A percentile compares a stretch with the other conserved stretches of the same genome.
Evolutionary conservation across 1,140 invertebrate genomes (phyloP).

Genomic region (Orchestia grillus): DNA sequence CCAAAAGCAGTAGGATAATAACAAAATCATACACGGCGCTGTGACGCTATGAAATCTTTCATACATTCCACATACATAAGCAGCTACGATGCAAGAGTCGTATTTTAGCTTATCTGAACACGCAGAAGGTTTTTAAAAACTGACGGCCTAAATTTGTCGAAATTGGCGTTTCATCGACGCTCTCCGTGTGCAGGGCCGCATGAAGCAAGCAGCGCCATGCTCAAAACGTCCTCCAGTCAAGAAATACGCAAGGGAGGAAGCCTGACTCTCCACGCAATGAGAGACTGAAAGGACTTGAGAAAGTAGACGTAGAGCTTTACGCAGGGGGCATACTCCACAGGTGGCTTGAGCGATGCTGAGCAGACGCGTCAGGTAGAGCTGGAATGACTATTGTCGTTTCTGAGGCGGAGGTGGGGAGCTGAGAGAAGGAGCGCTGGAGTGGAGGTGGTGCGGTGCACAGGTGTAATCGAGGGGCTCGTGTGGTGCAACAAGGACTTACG

Average conservation of each 20-base stretch:
- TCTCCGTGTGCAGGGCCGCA: not conserved
- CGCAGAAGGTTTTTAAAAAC: not conserved
- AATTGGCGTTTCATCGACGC: not conserved
- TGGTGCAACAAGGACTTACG: not conserved
- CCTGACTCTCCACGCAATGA: not conserved
- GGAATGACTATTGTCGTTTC: not conserved
- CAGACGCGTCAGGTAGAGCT: not conserved
- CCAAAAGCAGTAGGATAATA: not conserved
- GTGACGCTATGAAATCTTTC: not conserved
- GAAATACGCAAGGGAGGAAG: not conserved
- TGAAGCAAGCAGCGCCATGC: not conserved
- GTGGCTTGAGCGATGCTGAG: not conserved
- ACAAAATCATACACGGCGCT: not conserved
- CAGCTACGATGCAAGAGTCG: not conserved
- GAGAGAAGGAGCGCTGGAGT: not conserved
- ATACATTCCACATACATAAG: not conserved
- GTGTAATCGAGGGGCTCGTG: conserved; percentile 20
- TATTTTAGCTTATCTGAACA: not conserved
- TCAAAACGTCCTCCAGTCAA: not conserved
- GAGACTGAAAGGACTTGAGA: not conserved
- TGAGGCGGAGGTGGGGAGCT: not conserved
- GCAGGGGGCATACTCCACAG: not conserved
- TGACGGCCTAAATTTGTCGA: not conserved
- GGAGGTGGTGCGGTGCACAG: conserved; percentile 28
- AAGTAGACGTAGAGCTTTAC: not conserved